phyloP scores from a whole-genome alignment of 2,797 vertebrate genomes.

The Thaleichthys pacificus region DNA sequence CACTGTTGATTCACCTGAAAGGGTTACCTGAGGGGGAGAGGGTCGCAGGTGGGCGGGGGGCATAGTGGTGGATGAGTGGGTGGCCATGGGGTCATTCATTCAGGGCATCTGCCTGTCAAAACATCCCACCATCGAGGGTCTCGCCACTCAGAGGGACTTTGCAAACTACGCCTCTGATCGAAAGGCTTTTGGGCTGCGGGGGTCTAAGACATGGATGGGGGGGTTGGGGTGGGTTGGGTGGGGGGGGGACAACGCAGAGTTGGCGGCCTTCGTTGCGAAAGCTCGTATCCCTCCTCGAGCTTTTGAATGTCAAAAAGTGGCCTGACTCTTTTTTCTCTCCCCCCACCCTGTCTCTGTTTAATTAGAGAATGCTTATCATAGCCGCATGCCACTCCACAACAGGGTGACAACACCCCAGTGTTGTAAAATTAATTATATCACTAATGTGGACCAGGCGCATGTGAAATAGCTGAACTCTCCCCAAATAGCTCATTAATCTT shows the following conservation, averaged over 20 bases:
- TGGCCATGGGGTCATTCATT: too few species aligned
- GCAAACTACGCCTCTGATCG: too few species aligned
- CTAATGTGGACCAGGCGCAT: slow-evolving; percentile 76
- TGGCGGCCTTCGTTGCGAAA: neutral
- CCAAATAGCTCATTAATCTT: slow-evolving; percentile 91
- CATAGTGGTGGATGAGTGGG: neutral
- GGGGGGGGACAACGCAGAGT: neutral
- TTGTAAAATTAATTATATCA: slow-evolving; percentile 90
- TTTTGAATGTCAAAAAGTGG: slow-evolving; percentile 71
- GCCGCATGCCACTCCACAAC: slow-evolving; percentile 62
- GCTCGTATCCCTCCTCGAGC: slow-evolving; percentile 43
- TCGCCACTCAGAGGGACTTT: too few species aligned
- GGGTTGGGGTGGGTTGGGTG: too few species aligned
- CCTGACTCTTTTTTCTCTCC: slow-evolving; percentile 37
- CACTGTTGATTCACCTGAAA: slow-evolving; percentile 32
- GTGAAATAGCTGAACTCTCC: slow-evolving; percentile 82
- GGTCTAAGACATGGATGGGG: too few species aligned
- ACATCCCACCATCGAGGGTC: too few species aligned
- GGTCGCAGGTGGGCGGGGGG: neutral
- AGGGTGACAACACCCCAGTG: slow-evolving; percentile 79
- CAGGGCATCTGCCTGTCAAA: too few species aligned
- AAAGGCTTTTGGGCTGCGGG: too few species aligned
- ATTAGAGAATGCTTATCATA: slow-evolving; percentile 86
- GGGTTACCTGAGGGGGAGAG: slow-evolving; percentile 19
- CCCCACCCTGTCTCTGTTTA: slow-evolving; percentile 66